Evolutionary conservation across 1,140 invertebrate species (phyloP).

Genomic region (Cardiocondyla obscurior): DNA sequence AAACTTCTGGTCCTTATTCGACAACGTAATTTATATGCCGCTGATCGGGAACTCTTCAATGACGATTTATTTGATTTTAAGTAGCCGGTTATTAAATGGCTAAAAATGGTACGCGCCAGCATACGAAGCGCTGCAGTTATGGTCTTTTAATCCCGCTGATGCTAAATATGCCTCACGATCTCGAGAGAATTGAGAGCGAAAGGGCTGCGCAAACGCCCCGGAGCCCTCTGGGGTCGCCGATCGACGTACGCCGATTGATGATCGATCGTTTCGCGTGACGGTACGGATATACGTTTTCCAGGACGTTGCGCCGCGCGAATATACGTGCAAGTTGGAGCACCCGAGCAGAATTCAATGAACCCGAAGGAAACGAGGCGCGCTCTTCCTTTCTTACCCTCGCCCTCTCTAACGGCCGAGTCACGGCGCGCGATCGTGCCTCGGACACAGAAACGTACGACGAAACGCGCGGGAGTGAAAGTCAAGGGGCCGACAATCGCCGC

Average conservation of each 20-base stretch:
- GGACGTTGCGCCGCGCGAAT: constrained; percentile 65
- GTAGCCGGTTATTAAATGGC: not conserved
- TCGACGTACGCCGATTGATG: constrained; percentile 62
- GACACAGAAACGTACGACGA: constrained; percentile 62
- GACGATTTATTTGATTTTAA: constrained; percentile 42
- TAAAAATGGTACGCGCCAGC: constrained; percentile 38
- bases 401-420: constrained; percentile 73
- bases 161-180: not conserved
- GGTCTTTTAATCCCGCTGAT: not conserved
- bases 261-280: constrained; percentile 68
- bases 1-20: not conserved
- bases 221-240: constrained; percentile 38
- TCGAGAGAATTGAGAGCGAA: not conserved
- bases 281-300: constrained; percentile 66
- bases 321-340: constrained; percentile 57
- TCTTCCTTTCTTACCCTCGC: constrained; percentile 63
- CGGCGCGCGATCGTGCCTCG: constrained; percentile 70
- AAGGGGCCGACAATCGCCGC: constrained; percentile 65
- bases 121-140: not conserved
- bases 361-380: constrained; percentile 65
- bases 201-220: not conserved
- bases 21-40: not conserved
- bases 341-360: constrained; percentile 73
- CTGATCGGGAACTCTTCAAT: not conserved
- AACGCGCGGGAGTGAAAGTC: constrained; percentile 72